phyloP scores from a whole-genome alignment of 2,888 invertebrate genomes.

The Diploptera punctata region DNA sequence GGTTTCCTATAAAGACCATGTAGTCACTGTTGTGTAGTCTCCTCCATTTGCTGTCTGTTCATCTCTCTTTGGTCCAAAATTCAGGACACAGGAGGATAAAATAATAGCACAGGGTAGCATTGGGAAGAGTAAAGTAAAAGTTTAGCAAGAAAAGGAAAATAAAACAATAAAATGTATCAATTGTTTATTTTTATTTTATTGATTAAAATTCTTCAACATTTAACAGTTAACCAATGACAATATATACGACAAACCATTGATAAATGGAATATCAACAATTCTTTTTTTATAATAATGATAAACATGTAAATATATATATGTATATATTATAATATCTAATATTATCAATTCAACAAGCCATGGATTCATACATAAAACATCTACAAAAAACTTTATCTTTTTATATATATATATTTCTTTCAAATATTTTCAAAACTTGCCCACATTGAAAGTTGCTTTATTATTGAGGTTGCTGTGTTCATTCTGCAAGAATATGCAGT shows the following conservation, averaged over 20 bases:
- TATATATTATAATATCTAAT: slow-evolving; percentile 7
- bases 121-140: too few relatives aligned
- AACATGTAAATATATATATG: slow-evolving; percentile 30
- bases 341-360: slow-evolving; percentile 22
- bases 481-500: not conserved
- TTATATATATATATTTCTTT: not conserved
- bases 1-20: too few relatives aligned
- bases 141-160: too few relatives aligned
- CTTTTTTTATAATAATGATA: slow-evolving; percentile 21
- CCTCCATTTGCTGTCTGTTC: too few relatives aligned
- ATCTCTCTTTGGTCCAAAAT: too few relatives aligned
- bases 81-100: too few relatives aligned
- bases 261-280: slow-evolving; percentile 25
- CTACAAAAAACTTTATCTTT: slow-evolving; percentile 27
- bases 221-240: slow-evolving; percentile 29
- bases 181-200: slow-evolving; percentile 9
- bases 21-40: too few relatives aligned
- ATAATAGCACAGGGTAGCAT: too few relatives aligned
- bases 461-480: not conserved
- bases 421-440: not conserved
- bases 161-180: too few relatives aligned
- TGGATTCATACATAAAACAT: slow-evolving; percentile 17
- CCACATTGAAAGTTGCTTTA: not conserved
- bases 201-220: slow-evolving; percentile 27
- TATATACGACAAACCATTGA: slow-evolving; percentile 27